Percentiles rank a stretch among this genome's conserved stretches.
Evolutionary conservation across 1,140 invertebrate species (phyloP).

Genomic region (Macrobrachium rosenbergii): DNA sequence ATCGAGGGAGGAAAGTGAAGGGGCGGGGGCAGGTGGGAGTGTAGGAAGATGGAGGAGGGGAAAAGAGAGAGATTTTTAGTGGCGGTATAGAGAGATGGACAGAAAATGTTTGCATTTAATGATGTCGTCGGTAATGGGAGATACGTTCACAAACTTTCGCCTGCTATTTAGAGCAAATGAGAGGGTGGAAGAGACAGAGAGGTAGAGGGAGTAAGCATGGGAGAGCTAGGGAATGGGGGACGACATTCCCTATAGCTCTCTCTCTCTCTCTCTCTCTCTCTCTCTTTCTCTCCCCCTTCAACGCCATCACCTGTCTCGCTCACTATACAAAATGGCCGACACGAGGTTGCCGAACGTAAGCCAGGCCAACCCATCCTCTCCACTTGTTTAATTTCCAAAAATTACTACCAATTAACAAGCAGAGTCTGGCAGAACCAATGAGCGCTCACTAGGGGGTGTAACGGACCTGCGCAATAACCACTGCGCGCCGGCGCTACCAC

Average conservation of each 20-base stretch:
- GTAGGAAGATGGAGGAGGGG: background rate
- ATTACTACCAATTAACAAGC: constrained; percentile 63
- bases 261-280: constrained; percentile 19
- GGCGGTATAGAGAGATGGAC: too few relatives aligned
- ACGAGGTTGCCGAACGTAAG: constrained; percentile 56
- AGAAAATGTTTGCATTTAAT: too few relatives aligned
- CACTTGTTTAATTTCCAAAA: constrained; percentile 63
- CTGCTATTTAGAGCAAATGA: background rate
- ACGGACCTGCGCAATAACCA: constrained; percentile 61
- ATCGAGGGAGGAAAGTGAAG: background rate
- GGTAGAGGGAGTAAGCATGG: background rate
- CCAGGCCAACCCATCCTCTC: constrained; percentile 43
- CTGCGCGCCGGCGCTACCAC: constrained; percentile 54
- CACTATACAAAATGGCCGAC: constrained; percentile 59
- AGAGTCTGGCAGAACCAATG: constrained; percentile 62
- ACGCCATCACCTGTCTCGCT: constrained; percentile 51
- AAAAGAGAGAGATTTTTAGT: background rate
- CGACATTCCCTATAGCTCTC: background rate
- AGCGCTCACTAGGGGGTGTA: constrained; percentile 61
- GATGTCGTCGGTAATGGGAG: too few relatives aligned
- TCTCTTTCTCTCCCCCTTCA: constrained; percentile 19
- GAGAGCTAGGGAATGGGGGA: background rate
- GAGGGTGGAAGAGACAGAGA: constrained; percentile 1
- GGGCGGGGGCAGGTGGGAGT: background rate
- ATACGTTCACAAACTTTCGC: too few relatives aligned